Percentiles rank a stretch among this genome's conserved stretches.
These are phyloP conservation scores for Lacanobia wlatinum DNA, from an alignment of 2,888 invertebrate species.

Conservation along the genomic window DNA sequence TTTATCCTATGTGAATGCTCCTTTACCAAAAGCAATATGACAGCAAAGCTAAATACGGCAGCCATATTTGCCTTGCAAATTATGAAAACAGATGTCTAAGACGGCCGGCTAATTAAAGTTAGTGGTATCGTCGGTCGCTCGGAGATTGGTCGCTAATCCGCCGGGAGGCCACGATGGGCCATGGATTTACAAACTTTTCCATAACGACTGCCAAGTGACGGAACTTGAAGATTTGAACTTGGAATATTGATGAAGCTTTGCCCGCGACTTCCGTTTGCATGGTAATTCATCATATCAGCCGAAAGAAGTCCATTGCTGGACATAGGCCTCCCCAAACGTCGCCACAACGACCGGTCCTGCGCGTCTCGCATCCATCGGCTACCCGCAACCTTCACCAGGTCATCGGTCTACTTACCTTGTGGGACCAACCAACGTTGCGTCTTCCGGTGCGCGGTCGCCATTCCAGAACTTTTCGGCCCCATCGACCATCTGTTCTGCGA, in stretches of 20 bases:
- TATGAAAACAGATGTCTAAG: conserved; percentile 52
- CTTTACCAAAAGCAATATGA: neutral
- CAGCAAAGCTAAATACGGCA: conserved; percentile 6
- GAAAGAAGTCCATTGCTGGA: no score
- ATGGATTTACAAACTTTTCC: conserved; percentile 59
- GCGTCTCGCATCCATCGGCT: no score
- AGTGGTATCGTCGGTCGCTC: conserved; percentile 41
- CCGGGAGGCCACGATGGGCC: conserved; percentile 37
- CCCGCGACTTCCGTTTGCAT: neutral
- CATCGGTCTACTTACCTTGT: no score
- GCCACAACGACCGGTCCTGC: no score
- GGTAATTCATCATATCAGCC: no score
- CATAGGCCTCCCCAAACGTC: no score
- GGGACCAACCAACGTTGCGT: no score
- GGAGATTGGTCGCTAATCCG: conserved; percentile 72
- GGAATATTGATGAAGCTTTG: neutral
- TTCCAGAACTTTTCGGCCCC: no score
- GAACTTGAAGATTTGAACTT: conserved; percentile 26
- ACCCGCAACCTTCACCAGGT: no score
- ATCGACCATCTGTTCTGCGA: no score
- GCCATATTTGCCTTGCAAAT: conserved; percentile 49
- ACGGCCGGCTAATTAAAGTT: conserved; percentile 74
- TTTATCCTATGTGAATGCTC: neutral
- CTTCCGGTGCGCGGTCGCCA: no score
- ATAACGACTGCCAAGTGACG: conserved; percentile 27